These are phyloP conservation scores for Aspidiotus destructor DNA, from an alignment of 2,888 invertebrate genomes.

Conservation along the genomic window DNA sequence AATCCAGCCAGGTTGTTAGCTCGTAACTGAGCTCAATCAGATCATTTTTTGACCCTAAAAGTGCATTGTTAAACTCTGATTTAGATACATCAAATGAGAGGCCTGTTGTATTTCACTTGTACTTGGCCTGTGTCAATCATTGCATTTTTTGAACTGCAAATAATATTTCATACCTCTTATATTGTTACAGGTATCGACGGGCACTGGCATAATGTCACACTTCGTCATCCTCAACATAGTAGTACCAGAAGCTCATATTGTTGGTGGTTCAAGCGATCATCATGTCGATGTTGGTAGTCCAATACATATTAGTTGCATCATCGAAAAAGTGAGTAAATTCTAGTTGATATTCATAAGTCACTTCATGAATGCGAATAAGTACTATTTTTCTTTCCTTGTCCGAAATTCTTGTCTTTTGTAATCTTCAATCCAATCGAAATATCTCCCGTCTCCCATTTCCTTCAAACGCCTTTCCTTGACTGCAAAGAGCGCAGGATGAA, in stretches of 20 bases:
- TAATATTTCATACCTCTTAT: background rate
- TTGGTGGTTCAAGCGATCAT: slow-evolving; percentile 71
- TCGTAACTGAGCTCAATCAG: too few species aligned
- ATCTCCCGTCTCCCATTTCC: too few species aligned
- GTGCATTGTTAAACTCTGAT: too few species aligned
- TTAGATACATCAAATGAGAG: too few species aligned
- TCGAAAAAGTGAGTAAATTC: slow-evolving; percentile 65
- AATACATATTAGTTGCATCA: slow-evolving; percentile 80
- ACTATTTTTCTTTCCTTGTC: background rate
- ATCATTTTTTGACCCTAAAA: too few species aligned
- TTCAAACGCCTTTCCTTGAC: too few species aligned
- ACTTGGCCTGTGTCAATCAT: too few species aligned
- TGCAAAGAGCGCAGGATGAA: too few species aligned
- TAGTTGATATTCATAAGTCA: background rate
- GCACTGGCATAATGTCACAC: slow-evolving; percentile 71
- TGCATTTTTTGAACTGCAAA: too few species aligned
- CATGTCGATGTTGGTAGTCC: slow-evolving; percentile 84
- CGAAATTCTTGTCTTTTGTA: background rate
- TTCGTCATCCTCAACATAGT: slow-evolving; percentile 81
- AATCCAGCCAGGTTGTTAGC: too few species aligned
- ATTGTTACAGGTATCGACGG: slow-evolving; percentile 65
- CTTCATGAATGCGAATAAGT: background rate
- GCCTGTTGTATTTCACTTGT: too few species aligned
- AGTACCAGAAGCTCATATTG: slow-evolving; percentile 79
- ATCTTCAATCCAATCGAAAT: too few species aligned